phyloP scores from a whole-genome alignment of 2,888 invertebrate species.

The Lomographa bimaculata region DNA sequence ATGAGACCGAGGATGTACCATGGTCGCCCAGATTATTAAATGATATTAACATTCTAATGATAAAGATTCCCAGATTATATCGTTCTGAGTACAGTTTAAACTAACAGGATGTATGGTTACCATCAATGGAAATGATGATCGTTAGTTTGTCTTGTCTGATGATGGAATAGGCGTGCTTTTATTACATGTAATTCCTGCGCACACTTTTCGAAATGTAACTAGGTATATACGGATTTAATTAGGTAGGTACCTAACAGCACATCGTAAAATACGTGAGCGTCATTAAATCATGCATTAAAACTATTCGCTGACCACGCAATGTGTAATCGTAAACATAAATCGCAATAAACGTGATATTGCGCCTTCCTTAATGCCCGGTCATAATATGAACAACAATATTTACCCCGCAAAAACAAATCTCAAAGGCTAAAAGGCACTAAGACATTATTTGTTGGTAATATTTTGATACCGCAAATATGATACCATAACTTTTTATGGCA shows the following conservation, averaged over 20 bases:
- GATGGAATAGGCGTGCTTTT: no score
- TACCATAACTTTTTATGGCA: slow-evolving; percentile 76
- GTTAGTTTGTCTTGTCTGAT: no score
- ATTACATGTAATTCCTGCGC: no score
- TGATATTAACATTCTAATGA: no score
- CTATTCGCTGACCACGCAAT: slow-evolving; percentile 21
- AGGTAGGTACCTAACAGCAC: slow-evolving; percentile 1
- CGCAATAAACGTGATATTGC: slow-evolving; percentile 25
- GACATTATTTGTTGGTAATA: slow-evolving; percentile 64
- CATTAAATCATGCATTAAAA: slow-evolving; percentile 20
- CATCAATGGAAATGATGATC: no score
- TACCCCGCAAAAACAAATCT: slow-evolving; percentile 43
- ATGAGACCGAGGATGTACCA: no score
- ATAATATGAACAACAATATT: slow-evolving; percentile 29
- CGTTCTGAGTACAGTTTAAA: no score
- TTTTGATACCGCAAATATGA: slow-evolving; percentile 69
- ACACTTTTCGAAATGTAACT: no score
- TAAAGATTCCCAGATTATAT: no score
- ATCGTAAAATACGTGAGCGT: slow-evolving; percentile 5
- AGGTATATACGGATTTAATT: no score
- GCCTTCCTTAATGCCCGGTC: slow-evolving; percentile 20
- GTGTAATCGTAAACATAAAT: slow-evolving; percentile 26
- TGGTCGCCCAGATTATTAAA: no score
- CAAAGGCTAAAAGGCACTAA: slow-evolving; percentile 41
- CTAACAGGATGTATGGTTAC: no score